phyloP scores from a whole-genome alignment of 2,888 invertebrate species.

The Neoascia interrupta region DNA sequence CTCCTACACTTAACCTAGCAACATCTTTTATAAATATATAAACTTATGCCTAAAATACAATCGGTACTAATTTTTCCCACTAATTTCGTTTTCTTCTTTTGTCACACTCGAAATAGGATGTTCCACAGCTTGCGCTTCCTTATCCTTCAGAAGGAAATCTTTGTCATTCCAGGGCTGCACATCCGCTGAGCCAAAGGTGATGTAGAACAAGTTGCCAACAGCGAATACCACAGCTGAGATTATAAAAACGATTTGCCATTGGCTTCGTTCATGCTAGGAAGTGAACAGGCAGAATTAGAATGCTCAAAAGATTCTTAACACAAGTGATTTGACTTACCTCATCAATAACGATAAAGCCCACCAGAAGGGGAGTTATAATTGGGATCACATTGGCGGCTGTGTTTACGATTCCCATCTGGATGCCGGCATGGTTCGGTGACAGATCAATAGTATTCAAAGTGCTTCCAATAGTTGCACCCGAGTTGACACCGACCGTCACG shows the following conservation, averaged over 20 bases:
- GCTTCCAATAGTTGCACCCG: constrained; percentile 83
- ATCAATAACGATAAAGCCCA: constrained; percentile 82
- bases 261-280: constrained; percentile 75
- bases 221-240: constrained; percentile 81
- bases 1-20: no score
- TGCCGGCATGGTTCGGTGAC: constrained; percentile 85
- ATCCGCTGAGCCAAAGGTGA: constrained; percentile 81
- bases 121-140: constrained; percentile 30
- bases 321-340: constrained; percentile 79
- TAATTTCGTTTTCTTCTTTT: background rate
- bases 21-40: no score
- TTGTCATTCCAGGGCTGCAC: constrained; percentile 82
- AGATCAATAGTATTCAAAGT: constrained; percentile 85
- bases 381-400: constrained; percentile 83
- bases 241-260: constrained; percentile 82
- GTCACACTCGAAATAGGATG: background rate
- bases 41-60: background rate
- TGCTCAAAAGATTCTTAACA: background rate
- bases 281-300: background rate
- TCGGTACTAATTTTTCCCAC: background rate
- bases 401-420: constrained; percentile 86
- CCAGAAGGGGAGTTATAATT: constrained; percentile 83
- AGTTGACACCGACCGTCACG: constrained; percentile 82
- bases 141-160: constrained; percentile 70
- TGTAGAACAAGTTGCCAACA: constrained; percentile 81